Base-by-base conservation (phyloP, 2,113 vertebrate genomes). In the Hiodon tergisus region DNA sequence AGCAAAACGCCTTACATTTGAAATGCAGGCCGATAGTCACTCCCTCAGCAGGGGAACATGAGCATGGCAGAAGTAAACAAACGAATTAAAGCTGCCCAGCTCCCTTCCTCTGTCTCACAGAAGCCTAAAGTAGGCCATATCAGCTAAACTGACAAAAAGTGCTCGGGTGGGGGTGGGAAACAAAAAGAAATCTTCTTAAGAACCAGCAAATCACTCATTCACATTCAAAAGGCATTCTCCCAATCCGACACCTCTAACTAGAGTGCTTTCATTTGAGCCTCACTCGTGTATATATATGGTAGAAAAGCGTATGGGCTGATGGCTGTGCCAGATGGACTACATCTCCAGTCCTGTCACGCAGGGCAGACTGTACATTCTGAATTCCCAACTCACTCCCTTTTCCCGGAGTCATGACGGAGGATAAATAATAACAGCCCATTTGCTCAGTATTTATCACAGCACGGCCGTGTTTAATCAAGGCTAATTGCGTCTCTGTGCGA, bases 401-500 rank as follows among this genome's bases (percentile, higher is more conserved):
- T 3, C 16, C 4, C 47, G 63, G 58, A 48, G 48, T 3, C 9
- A 76, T 59, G 5, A n/a, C 6, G 17, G 17, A 67, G 50, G 13
- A 65, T 51, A 70, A 74, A 77, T 76, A 58, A 76, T 73, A 76
- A 63, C 50, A 72, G 62, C 48, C 61, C 63, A 74, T 62, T 74
- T 72, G 63, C 63, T 71, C 4, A 10, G 67, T 75, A 65, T 77
- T 78, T 74, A 77, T 77, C 67, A 76, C 52, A 77, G 16, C 17
- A 8, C 11, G 11, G 74, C 52, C 16, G n/a, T 48, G 72, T 77
- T 72, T 80, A 80, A 77, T 73, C 73, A 80, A 63, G 53, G 57
- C 61, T 74, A 76, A 78, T 74, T 67, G 69, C 54, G 62, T 52
- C 53, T 72, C 51, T 48, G 69, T 57, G 67, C 51, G 67, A 51